Base-by-base conservation (phyloP, 2,888 invertebrate species). In the Syrphus vitripennis region DNA sequence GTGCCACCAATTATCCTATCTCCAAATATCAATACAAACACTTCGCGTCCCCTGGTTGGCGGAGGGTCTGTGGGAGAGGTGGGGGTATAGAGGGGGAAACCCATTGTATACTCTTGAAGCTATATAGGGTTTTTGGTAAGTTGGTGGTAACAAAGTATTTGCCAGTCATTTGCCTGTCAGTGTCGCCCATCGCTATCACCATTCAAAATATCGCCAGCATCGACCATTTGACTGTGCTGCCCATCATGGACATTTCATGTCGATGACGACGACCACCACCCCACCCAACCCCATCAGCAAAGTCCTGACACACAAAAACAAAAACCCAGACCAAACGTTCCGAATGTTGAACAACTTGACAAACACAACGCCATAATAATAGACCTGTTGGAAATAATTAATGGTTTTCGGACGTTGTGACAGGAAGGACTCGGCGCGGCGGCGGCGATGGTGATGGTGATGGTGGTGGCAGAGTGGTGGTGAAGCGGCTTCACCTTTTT, bases 361-460 rank as follows among this genome's bases (percentile, higher is more conserved):
- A 86, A 82, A 86, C 86, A 86, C 81, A 86, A 86, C 86, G 81
- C 86, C 86, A 78, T 82, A 86, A 86, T 86, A 86, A 86, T 86
- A 86, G 86, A 86, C 86, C 86, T 86, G 86, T 86, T 86, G 86
- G 86, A 86, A 86, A 86, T 86, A 86, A 81, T 86, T 86, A 86
- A 86, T 86, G 86, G 86, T 86, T 86, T 82, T 81, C 86, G 86
- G 86, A 86, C 86, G 81, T 81, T 81, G 81, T 72, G 81, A 81
- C 81, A 82, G 81, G 74, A 82, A 86, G 81, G 81, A 86, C 86
- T 86, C 63, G 61, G 55, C 77, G 74, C 7, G 29, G 40, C 10
- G 26, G 26, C 26, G 12, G 9, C 21, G 29, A 4, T 9, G 26
- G 29, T 24, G 29, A 14, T 3, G 21, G 14, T 14, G 34, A 1